Percentiles rank a stretch among this genome's conserved stretches.
Conservation (phyloP, 2,113 vertebrate species). For the Coptodon bakossiorum region DNA sequence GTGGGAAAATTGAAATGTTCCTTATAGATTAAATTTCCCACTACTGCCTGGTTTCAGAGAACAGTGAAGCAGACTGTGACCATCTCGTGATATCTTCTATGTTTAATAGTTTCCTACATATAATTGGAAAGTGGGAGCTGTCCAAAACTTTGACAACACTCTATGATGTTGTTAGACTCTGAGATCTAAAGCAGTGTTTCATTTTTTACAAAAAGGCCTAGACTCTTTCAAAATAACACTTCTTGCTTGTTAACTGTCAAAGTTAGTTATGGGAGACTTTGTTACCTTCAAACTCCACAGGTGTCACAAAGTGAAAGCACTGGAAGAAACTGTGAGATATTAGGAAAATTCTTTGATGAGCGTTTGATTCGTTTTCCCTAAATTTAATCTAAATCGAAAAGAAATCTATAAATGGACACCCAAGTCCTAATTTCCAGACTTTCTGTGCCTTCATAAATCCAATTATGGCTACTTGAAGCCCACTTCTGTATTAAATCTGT, state of each 20-base stretch:
- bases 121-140: slow-evolving; percentile 38
- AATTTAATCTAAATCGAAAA: neutral
- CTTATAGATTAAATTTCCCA: slow-evolving; percentile 47
- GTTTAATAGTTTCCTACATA: slow-evolving; percentile 30
- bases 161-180: neutral
- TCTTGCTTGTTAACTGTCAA: neutral
- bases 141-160: slow-evolving; percentile 6
- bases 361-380: rapidly evolving
- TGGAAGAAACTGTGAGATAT: neutral
- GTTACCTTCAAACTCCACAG: neutral
- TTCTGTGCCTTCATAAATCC: neutral
- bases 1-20: slow-evolving; percentile 63
- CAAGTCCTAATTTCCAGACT: neutral
- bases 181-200: neutral
- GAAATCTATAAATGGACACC: neutral
- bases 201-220: neutral
- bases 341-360: neutral
- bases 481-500: neutral
- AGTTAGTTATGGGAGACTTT: neutral
- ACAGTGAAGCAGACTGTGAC: slow-evolving; percentile 41
- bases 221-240: neutral
- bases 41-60: slow-evolving; percentile 7
- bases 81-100: slow-evolving; percentile 33
- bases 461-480: neutral
- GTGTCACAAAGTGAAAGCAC: neutral